phyloP scores from a whole-genome alignment of 2,797 vertebrate species.

The Oreortyx pictus region DNA sequence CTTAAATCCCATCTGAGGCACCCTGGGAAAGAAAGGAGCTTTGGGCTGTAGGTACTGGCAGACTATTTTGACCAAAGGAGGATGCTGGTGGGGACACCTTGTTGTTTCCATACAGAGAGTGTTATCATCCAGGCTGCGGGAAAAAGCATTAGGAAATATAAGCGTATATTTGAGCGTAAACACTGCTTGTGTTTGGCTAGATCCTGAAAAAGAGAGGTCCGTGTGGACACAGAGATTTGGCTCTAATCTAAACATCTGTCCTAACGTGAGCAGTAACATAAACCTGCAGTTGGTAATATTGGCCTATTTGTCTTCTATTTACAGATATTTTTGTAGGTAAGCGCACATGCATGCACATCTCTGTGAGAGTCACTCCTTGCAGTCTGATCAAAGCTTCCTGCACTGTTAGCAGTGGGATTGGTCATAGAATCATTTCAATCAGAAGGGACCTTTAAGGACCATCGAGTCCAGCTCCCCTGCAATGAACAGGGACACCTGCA shows the following conservation, averaged over 20 bases:
- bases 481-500: too few species aligned
- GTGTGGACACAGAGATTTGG: background rate
- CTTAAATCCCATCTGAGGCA: background rate
- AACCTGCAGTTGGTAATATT: background rate
- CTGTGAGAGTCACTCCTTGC: rapidly evolving
- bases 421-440: too few species aligned
- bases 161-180: background rate
- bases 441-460: too few species aligned
- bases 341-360: rapidly evolving
- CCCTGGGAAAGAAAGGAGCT: background rate
- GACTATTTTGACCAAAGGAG: background rate
- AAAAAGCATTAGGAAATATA: background rate
- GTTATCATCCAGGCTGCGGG: background rate
- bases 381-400: background rate
- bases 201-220: background rate
- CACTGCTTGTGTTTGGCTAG: background rate
- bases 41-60: background rate
- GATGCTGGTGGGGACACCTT: background rate
- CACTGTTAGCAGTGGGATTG: background rate
- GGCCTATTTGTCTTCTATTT: background rate
- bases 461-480: too few species aligned
- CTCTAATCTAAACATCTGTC: background rate
- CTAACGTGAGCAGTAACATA: background rate
- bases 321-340: too few species aligned
- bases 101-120: background rate